Evolutionary conservation across 2,888 invertebrate genomes (phyloP).

Genomic region (Helleia helle): DNA sequence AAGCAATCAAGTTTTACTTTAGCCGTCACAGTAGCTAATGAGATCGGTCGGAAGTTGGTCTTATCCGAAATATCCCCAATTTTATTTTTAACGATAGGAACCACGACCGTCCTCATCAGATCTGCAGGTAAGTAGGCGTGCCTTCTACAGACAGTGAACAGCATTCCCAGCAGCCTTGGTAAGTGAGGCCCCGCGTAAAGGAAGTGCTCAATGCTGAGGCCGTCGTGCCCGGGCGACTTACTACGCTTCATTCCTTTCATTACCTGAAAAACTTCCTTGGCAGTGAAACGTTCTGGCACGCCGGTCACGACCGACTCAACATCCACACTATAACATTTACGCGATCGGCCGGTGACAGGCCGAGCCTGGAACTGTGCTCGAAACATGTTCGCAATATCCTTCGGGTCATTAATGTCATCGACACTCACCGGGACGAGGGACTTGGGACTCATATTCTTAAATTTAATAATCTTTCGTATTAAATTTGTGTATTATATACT

Average conservation of each 20-base stretch:
- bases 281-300: background rate
- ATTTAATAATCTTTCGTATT: too few relatives aligned
- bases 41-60: slow-evolving; percentile 21
- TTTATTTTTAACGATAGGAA: slow-evolving; percentile 21
- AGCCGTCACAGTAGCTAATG: slow-evolving; percentile 19
- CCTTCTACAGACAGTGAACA: background rate
- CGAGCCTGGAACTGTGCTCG: too few relatives aligned
- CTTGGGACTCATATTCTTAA: too few relatives aligned
- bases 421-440: too few relatives aligned
- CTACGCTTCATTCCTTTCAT: background rate
- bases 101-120: slow-evolving; percentile 16
- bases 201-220: background rate
- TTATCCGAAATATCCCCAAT: slow-evolving; percentile 18
- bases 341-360: too few relatives aligned
- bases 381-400: too few relatives aligned
- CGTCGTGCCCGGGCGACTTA: background rate
- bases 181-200: background rate
- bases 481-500: too few relatives aligned
- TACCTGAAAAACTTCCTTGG: background rate
- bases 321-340: too few relatives aligned
- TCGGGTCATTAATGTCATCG: too few relatives aligned
- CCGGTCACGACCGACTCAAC: too few relatives aligned
- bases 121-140: slow-evolving; percentile 14
- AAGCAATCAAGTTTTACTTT: slow-evolving; percentile 21
- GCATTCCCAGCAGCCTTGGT: background rate